Evolutionary conservation across 2,888 invertebrate genomes (phyloP), one percentile per base, ranked within the genome.

Genomic region (Cantharis rufa): DNA sequence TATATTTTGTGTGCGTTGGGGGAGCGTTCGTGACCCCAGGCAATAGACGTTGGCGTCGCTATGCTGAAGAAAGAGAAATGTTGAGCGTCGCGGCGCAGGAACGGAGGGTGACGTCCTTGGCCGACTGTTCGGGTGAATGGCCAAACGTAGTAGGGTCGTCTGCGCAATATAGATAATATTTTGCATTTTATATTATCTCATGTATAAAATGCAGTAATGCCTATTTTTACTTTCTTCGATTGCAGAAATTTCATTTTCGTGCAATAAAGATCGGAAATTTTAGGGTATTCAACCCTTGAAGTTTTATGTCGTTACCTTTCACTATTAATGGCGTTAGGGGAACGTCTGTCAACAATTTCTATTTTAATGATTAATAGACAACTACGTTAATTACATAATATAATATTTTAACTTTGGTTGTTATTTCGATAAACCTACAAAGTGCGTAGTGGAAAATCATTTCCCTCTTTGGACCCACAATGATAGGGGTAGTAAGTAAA

Each of bases 61-160:
- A 64, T 72, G 73, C 71, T 62, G 79, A 73, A 71, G 77, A 78
- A 78, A 74, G 78, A 77, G 78, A 77, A 69, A 78, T 70, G 77
- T 71, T 69, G 79, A 79, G 80, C 80, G 77, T 81, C 80, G 82
- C 79, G 79, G 80, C 78, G 82, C 77, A 80, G 72, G 80, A 80
- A 72, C 74, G 79, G 80, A 81, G 84, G 83, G 85, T 86, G 89
- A 80, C 83, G 88, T 86, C 87, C 87, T 88, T 87, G 87, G 88
- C 88, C 88, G 87, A 88, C 84, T 86, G 86, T 84, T 86, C 86
- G 87, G 88, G 87, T 88, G 87, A 88, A 87, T 87, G 87, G 86
- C 86, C 88, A 86, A 79, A 78, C 80, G 79, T 80, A 80, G 77
- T 78, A 80, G 81, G 78, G 81, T 79, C 77, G 78, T 80, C 81